A percentile compares a stretch with the other conserved stretches of the same genome.
These are phyloP conservation scores for Agonopterix arenella DNA, from an alignment of 2,888 invertebrate genomes.

Conservation along the genomic window DNA sequence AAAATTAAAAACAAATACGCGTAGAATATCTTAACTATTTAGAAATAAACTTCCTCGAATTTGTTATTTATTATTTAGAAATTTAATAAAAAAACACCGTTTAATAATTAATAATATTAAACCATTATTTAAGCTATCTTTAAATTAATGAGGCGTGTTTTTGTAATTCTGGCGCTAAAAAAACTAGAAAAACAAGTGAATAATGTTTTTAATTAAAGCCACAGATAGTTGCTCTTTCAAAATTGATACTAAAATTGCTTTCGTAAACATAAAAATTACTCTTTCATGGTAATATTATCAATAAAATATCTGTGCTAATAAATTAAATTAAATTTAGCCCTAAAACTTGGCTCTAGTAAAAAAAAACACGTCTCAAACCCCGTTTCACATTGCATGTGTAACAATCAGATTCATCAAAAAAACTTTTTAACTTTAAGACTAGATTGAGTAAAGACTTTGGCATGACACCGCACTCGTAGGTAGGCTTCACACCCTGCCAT, in stretches of 20 bases:
- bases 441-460: conserved; percentile 11
- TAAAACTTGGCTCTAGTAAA: too few relatives aligned
- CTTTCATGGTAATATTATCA: background rate
- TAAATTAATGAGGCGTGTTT: too few relatives aligned
- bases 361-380: background rate
- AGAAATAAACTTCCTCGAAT: conserved; percentile 42
- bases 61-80: conserved; percentile 49
- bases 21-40: conserved; percentile 10
- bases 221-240: background rate
- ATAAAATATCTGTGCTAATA: background rate
- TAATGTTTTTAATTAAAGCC: background rate
- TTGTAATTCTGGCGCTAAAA: too few relatives aligned
- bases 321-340: too few relatives aligned
- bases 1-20: conserved; percentile 10
- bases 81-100: conserved; percentile 21
- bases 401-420: background rate
- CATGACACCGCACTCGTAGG: conserved; percentile 39
- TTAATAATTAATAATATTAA: background rate
- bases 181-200: background rate
- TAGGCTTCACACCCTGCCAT: conserved; percentile 27
- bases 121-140: too few relatives aligned
- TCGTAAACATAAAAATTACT: background rate
- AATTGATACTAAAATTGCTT: background rate
- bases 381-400: conserved; percentile 3
- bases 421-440: background rate